phyloP scores from a whole-genome alignment of 1,140 invertebrate species.

The Aphelenchoides avenae region DNA sequence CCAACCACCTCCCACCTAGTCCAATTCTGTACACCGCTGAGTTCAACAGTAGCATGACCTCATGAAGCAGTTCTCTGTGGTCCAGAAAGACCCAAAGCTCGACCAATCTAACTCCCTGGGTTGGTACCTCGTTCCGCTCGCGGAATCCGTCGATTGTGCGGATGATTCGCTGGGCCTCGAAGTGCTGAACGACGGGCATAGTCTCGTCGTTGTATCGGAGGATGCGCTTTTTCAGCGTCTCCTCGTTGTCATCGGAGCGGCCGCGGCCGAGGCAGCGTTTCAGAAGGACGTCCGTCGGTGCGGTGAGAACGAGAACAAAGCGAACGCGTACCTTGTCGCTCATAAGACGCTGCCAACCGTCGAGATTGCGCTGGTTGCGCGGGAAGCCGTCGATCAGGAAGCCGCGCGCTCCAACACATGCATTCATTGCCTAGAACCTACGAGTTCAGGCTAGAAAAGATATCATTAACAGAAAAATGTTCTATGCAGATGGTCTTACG shows the following conservation, averaged over 20 bases:
- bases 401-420: slow-evolving; percentile 67
- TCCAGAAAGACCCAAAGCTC: too few relatives aligned
- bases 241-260: slow-evolving; percentile 86
- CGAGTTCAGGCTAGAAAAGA: not conserved
- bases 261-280: slow-evolving; percentile 84
- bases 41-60: too few relatives aligned
- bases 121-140: slow-evolving; percentile 70
- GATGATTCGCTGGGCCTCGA: slow-evolving; percentile 71
- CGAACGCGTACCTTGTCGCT: slow-evolving; percentile 75
- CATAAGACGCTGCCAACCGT: slow-evolving; percentile 87
- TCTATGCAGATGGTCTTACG: not conserved
- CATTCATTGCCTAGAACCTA: slow-evolving; percentile 69
- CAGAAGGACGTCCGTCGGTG: slow-evolving; percentile 76
- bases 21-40: too few relatives aligned
- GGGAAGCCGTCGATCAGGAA: slow-evolving; percentile 99
- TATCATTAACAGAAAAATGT: not conserved
- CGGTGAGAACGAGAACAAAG: slow-evolving; percentile 90
- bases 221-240: slow-evolving; percentile 81
- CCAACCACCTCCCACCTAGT: too few relatives aligned
- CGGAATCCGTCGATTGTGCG: slow-evolving; percentile 72
- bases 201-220: slow-evolving; percentile 83
- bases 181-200: slow-evolving; percentile 86
- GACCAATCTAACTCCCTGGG: too few relatives aligned
- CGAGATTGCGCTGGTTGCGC: slow-evolving; percentile 88
- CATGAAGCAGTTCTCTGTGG: too few relatives aligned